A percentile compares a stretch with the other conserved stretches of the same genome.
Conservation (phyloP, 2,113 vertebrate species). For the rat (Rattus norvegicus) region GRCr8 NC_086025.1:51861501-51862000, state of each 20-base stretch:
- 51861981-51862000: background rate
- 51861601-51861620: background rate
- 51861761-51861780: background rate
- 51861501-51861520: background rate
- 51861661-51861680: background rate
- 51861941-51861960: too few relatives aligned
- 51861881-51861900: conserved; percentile 38
- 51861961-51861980: background rate
- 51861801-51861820: background rate
- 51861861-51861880: background rate
- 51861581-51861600: background rate
- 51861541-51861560: background rate
- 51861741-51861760: rapidly evolving
- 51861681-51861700: background rate
- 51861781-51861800: background rate
- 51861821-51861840: background rate
- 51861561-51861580: background rate
- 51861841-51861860: background rate
- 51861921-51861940: background rate
- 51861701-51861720: background rate
- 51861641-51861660: background rate
- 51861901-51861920: conserved; percentile 21
- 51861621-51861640: background rate
- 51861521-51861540: background rate
- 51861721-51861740: background rate